Base-by-base conservation (phyloP, 2,113 vertebrate genomes). In the Triplophysa tibetana region DNA sequence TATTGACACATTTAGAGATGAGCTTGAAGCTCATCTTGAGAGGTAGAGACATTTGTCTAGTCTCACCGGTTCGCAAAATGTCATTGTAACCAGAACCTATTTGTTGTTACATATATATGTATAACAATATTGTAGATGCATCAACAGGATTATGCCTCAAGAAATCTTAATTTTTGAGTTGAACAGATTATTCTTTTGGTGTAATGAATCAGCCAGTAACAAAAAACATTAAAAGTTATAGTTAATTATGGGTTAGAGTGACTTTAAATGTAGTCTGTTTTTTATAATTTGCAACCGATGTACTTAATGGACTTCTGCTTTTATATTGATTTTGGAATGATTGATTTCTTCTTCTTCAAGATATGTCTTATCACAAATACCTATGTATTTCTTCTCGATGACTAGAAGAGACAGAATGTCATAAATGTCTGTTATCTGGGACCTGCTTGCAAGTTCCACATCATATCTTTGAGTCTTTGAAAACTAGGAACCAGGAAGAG, bases 221-320 rank as follows among this genome's bases (percentile, higher is more conserved):
- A 48, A 48, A 48, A 48, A 9, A 45, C 33, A 38, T 38, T 38
- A 38, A 38, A 38, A 38, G 33, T 38, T 38, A 7, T 38, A 38
- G 33, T 38, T 38, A 38, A 5, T 38, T 38, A 38, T 38, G 33
- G 33, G 33, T 45, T 45, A 12, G 43, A 12, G 43, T 38, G 43
- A 45, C 11, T 45, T 45, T 12, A 45, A 45, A 45, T 38, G 43
- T 45, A 45, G 3, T 5, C 4, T 5, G 50, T 52, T 52, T 52
- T 52, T 52, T 16, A 52, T 17, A 52, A 13, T 52, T 16, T 16
- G 13, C 50, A 52, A 17, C 13, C 2, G 5, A 17, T 17, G 16
- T 85, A 84, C 87, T 82, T 82, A 78, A 73, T 72, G 21, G 10
- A 9, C 33, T 45, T 21, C 17, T 21, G 50, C 26, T n/a, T 45